Conservation (phyloP, 2,797 vertebrate species). For the Spinibarbus caldwelli region DNA sequence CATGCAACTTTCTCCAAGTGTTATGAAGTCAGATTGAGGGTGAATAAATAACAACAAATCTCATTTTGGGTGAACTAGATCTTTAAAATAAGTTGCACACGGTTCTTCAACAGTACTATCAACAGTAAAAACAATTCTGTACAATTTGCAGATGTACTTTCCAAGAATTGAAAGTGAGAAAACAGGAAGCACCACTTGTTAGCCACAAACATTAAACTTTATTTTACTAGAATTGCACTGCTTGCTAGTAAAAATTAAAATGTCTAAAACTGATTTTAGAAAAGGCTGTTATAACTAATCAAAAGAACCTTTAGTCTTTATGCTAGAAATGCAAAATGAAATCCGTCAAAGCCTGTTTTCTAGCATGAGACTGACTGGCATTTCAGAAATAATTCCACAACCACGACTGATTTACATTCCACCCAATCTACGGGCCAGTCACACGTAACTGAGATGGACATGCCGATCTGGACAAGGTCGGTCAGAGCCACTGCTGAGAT, state of each 20-base stretch:
- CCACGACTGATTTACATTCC: neutral
- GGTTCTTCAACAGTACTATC: too few relatives aligned
- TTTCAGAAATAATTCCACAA: neutral
- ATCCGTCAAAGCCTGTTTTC: neutral
- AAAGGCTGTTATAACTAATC: neutral
- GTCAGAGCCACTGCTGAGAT: neutral
- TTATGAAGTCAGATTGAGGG: neutral
- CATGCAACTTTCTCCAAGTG: neutral
- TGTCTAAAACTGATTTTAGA: neutral
- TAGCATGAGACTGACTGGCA: neutral
- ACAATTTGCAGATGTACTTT: neutral
- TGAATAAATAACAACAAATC: neutral
- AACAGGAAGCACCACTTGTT: neutral
- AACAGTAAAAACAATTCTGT: neutral
- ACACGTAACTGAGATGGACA: neutral
- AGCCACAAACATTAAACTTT: neutral
- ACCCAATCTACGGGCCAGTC: neutral
- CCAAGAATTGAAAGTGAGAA: neutral
- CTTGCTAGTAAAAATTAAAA: neutral
- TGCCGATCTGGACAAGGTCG: neutral
- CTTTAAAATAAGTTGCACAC: neutral
- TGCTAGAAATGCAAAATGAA: neutral
- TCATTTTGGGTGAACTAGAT: too few relatives aligned
- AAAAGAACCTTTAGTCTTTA: neutral
- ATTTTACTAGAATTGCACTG: neutral